Percentiles rank a stretch among this genome's conserved stretches.
Evolutionary conservation across 1,140 invertebrate genomes (phyloP).

Genomic region (Drosophila repleta): DNA sequence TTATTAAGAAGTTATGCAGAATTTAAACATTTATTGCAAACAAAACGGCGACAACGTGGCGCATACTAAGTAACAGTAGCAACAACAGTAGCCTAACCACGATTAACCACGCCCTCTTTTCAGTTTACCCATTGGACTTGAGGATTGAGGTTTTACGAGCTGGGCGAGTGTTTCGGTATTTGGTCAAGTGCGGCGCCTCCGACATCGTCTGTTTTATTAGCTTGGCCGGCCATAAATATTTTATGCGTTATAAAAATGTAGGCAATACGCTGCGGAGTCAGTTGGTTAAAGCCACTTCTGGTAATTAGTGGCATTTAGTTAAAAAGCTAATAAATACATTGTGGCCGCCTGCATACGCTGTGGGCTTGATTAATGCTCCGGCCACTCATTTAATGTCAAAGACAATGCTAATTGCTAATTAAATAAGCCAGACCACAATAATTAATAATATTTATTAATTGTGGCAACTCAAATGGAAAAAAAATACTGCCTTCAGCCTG

Average conservation of each 20-base stretch:
- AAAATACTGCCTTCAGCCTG: not conserved
- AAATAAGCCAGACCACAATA: constrained; percentile 28
- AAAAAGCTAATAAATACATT: constrained; percentile 74
- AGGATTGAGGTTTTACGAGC: constrained; percentile 53
- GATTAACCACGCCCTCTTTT: constrained; percentile 6
- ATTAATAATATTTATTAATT: constrained; percentile 19
- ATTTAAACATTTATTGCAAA: constrained; percentile 79
- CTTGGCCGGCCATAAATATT: constrained; percentile 71
- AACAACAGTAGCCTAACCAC: not conserved
- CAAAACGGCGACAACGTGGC: constrained; percentile 64
- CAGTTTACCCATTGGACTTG: constrained; percentile 45
- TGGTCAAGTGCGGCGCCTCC: constrained; percentile 36
- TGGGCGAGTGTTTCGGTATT: constrained; percentile 33
- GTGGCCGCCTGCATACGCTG: constrained; percentile 22
- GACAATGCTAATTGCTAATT: constrained; percentile 68
- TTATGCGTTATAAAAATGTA: constrained; percentile 72
- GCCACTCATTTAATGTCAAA: constrained; percentile 39
- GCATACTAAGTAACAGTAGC: constrained; percentile 57
- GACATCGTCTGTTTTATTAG: constrained; percentile 60
- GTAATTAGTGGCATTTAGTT: constrained; percentile 76
- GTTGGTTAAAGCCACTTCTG: constrained; percentile 63
- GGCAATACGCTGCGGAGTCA: constrained; percentile 19
- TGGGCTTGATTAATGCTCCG: constrained; percentile 56
- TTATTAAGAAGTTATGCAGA: constrained; percentile 78
- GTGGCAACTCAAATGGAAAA: constrained; percentile 1